Evolutionary conservation across 2,797 vertebrate species (phyloP).

Genomic region (Pempheris klunzingeri): DNA sequence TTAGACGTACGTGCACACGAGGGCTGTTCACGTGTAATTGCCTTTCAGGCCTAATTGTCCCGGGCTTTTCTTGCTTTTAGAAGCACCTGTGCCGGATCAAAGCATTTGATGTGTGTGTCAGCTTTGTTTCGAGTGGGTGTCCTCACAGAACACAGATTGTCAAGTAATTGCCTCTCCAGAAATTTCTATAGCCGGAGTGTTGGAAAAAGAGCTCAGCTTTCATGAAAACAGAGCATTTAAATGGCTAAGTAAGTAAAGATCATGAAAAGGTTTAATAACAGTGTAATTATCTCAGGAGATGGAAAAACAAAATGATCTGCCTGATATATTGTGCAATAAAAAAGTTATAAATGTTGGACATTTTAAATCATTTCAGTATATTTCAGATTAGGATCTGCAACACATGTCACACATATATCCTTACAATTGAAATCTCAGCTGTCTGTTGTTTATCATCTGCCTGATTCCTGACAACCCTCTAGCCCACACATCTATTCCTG

Average conservation of each 20-base stretch:
- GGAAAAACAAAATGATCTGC: conserved; percentile 22
- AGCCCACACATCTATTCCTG: too few relatives aligned
- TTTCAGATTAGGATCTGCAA: conserved; percentile 1
- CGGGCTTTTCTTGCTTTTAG: conserved; percentile 77
- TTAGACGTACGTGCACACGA: conserved; percentile 64
- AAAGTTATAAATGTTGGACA: conserved; percentile 30
- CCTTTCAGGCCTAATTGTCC: conserved; percentile 83
- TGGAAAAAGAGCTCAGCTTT: conserved; percentile 44
- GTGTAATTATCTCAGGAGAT: conserved; percentile 43
- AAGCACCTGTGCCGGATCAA: conserved; percentile 88
- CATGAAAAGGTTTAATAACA: conserved; percentile 60
- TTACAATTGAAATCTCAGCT: conserved; percentile 21
- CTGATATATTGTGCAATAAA: neutral
- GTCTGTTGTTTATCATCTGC: neutral
- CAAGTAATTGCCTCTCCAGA: conserved; percentile 79
- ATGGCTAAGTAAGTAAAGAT: conserved; percentile 63
- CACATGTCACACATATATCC: conserved; percentile 19
- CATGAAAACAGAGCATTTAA: conserved; percentile 55
- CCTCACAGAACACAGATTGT: conserved; percentile 67
- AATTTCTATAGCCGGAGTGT: conserved; percentile 64
- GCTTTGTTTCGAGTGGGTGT: conserved; percentile 78
- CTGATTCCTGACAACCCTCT: conserved; percentile 14
- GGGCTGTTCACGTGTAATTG: conserved; percentile 85
- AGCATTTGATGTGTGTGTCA: conserved; percentile 80
- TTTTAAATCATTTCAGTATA: neutral